Conservation (phyloP, 2,113 vertebrate genomes). For the Phalacrocorax aristotelis region DNA sequence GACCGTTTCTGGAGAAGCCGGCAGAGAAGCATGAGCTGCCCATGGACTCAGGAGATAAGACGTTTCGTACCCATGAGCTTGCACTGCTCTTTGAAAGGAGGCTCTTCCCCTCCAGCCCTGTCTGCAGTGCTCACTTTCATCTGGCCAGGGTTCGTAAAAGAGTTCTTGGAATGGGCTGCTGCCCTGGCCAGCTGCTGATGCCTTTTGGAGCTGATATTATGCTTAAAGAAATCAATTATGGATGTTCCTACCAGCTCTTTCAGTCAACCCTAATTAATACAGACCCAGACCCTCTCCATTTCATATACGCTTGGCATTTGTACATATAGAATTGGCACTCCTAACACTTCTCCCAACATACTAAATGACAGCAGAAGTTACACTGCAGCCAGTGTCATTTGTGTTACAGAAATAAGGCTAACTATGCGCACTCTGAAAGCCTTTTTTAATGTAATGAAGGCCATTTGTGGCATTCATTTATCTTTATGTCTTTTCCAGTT, state of each 20-base stretch:
- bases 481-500: background rate
- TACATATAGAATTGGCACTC: background rate
- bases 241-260: background rate
- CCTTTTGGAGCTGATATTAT: background rate
- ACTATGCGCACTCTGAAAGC: background rate
- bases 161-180: background rate
- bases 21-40: background rate
- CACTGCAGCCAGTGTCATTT: background rate
- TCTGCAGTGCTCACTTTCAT: background rate
- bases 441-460: background rate
- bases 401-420: background rate
- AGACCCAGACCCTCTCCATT: background rate
- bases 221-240: background rate
- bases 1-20: background rate
- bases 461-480: slow-evolving; percentile 25
- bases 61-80: background rate
- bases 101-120: background rate
- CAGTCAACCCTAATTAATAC: background rate
- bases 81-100: background rate
- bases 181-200: background rate
- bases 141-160: background rate
- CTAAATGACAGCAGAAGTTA: background rate
- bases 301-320: background rate
- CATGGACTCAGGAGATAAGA: background rate
- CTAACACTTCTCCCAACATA: background rate